These are phyloP conservation scores for Takifugu flavidus DNA, from an alignment of 2,113 vertebrate genomes.

Conservation along the genomic window DNA sequence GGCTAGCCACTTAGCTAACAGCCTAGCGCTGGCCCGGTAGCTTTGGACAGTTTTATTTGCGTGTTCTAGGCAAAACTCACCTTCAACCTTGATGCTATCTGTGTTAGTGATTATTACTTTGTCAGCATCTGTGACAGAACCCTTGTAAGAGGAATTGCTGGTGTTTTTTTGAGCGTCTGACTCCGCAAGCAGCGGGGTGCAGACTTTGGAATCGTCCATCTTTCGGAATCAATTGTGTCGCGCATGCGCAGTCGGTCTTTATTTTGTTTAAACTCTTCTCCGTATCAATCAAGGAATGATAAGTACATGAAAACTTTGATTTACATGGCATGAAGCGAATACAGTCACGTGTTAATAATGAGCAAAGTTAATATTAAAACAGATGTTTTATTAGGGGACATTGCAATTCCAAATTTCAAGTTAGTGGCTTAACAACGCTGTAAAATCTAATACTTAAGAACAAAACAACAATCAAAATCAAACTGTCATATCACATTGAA, in stretches of 20 bases:
- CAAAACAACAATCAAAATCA: slow-evolving; percentile 18
- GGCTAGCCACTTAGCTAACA: slow-evolving; percentile 51
- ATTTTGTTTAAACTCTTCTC: no score
- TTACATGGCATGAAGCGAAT: no score
- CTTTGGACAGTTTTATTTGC: slow-evolving; percentile 35
- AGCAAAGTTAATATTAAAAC: slow-evolving; percentile 69
- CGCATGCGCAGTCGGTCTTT: slow-evolving; percentile 26
- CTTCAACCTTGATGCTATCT: slow-evolving; percentile 74
- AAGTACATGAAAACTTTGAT: no score
- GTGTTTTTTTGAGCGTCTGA: slow-evolving; percentile 60
- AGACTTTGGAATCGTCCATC: slow-evolving; percentile 63
- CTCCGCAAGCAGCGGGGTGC: slow-evolving; percentile 62
- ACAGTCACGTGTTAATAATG: not conserved
- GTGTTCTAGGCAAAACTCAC: slow-evolving; percentile 73
- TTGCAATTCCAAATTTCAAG: slow-evolving; percentile 17
- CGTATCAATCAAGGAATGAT: no score
- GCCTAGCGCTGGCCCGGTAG: slow-evolving; percentile 44
- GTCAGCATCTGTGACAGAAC: slow-evolving; percentile 68
- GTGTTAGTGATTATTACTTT: slow-evolving; percentile 78
- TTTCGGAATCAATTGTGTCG: slow-evolving; percentile 47
- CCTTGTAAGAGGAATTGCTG: slow-evolving; percentile 49
- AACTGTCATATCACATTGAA: slow-evolving; percentile 4
- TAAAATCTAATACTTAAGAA: slow-evolving; percentile 3
- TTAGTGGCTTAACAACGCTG: slow-evolving; percentile 15
- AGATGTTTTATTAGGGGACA: slow-evolving; percentile 70